Conservation (phyloP, 2,888 invertebrate species). For the Eubasilissa splendida region DNA sequence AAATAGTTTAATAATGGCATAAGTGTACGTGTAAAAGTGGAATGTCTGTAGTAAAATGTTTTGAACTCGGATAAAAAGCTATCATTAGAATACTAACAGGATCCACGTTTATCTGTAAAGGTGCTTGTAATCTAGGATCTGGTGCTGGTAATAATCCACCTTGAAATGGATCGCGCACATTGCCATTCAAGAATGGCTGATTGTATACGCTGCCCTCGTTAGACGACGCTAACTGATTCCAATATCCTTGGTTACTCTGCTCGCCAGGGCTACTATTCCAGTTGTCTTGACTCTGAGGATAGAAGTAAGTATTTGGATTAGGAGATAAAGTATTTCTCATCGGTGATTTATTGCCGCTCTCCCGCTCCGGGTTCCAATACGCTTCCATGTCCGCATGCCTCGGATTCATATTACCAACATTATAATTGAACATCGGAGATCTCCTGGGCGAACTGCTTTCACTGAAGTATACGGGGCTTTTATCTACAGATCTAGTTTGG, state of each 20-base stretch:
- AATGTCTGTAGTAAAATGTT: constrained; percentile 8
- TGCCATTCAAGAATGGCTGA: constrained; percentile 64
- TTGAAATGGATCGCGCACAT: constrained; percentile 62
- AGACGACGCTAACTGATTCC: constrained; percentile 47
- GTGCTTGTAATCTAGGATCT: constrained; percentile 68
- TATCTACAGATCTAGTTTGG: constrained; percentile 64
- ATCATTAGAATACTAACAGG: constrained; percentile 72
- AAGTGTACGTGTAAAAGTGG: constrained; percentile 13
- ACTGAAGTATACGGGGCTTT: constrained; percentile 69
- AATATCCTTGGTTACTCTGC: constrained; percentile 50
- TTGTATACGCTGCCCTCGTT: constrained; percentile 49
- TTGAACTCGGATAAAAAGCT: neutral
- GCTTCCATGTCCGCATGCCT: constrained; percentile 69
- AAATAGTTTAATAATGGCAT: neutral
- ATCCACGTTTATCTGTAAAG: constrained; percentile 79
- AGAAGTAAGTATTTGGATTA: constrained; percentile 57
- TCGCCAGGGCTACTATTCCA: constrained; percentile 54
- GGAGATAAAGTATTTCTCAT: constrained; percentile 62
- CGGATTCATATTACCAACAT: constrained; percentile 72
- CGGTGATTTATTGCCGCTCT: constrained; percentile 64
- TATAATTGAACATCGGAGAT: constrained; percentile 70
- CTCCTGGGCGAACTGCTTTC: constrained; percentile 68
- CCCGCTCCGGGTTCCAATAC: constrained; percentile 66
- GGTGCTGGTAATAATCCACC: constrained; percentile 61
- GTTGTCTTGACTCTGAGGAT: constrained; percentile 58